Base-by-base conservation (phyloP, 2,888 invertebrate genomes). In the Andrena flavipes region DNA sequence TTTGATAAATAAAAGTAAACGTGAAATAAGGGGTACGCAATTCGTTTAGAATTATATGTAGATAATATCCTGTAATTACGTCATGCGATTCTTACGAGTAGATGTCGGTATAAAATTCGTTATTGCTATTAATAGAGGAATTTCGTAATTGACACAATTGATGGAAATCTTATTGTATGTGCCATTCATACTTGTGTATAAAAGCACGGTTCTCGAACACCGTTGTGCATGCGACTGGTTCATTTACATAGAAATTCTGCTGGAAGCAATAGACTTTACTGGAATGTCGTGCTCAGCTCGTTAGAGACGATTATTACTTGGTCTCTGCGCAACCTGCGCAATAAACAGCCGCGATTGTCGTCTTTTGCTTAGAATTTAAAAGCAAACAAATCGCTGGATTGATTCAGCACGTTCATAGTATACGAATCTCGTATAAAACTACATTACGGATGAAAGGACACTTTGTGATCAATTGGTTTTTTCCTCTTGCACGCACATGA, bases 401-500 rank as follows among this genome's bases (percentile, higher is more conserved):
- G 3, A 30, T 4, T 56, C 16, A n/a, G n/a, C 42, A 10, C 49
- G 29, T 54, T 54, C 74, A 0, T 54, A 1, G 30, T 23, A 16
- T 23, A 4, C 1, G 42, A 20, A 54, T 69, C 51, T 51, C 29
- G n/a, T 64, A 65, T 8, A 35, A 69, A 71, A 60, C 5, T 42
- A 13, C 10, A 30, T n/a, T 42, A 42, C n/a, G 30, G 49, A 26
- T 42, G 64, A 26, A 74, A 48, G 20, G 29, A 6, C 54, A 63
- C 60, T 63, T 70, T 13, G 23, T 29, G 23, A 6, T 86, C 72
- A 88, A 51, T 91, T 91, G 26, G 77, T 90, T 82, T 92, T 93
- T 81, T 96, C 95, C 93, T 97, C 97, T 73, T 97, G 96, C 88
- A 97, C 96, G 92, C 97, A 97, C 89, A 97, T 94, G 93, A 98